A percentile compares a stretch with the other conserved stretches of the same genome.
Evolutionary conservation across 2,113 vertebrate genomes (phyloP).

Genomic region (Syngnathus typhle): DNA sequence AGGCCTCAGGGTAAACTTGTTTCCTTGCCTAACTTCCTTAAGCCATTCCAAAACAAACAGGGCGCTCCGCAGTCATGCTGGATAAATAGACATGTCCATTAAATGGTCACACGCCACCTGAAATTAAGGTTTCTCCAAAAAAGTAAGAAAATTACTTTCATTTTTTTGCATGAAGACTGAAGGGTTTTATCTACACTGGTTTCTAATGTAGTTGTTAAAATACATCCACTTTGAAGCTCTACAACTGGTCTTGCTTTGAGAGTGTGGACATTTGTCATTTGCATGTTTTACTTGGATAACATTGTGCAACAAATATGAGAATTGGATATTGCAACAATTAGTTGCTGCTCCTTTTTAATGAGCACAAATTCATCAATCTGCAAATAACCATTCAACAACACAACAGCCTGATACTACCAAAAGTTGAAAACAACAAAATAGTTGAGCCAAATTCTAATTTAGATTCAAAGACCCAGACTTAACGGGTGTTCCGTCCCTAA

Average conservation of each 20-base stretch:
- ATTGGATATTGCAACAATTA: not conserved
- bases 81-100: constrained; percentile 69
- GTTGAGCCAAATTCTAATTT: constrained; percentile 20
- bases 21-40: constrained; percentile 70
- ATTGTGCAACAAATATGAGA: not conserved
- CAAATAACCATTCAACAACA: not conserved
- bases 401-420: constrained; percentile 28
- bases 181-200: not conserved
- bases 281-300: not conserved
- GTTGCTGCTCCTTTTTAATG: not conserved
- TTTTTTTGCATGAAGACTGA: constrained; percentile 22
- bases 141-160: constrained; percentile 43
- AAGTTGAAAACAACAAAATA: constrained; percentile 3
- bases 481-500: constrained; percentile 33
- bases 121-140: constrained; percentile 54
- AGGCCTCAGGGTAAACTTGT: constrained; percentile 68
- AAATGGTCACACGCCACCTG: constrained; percentile 60
- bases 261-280: not conserved
- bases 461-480: constrained; percentile 46
- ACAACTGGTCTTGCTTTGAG: not conserved
- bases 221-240: constrained; percentile 1
- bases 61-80: constrained; percentile 59
- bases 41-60: constrained; percentile 72
- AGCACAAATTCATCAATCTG: not conserved
- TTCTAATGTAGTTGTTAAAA: not conserved